Evolutionary conservation across 2,888 invertebrate genomes (phyloP), one percentile per base, ranked within the genome.

Genomic region (Lottia gigantea): DNA sequence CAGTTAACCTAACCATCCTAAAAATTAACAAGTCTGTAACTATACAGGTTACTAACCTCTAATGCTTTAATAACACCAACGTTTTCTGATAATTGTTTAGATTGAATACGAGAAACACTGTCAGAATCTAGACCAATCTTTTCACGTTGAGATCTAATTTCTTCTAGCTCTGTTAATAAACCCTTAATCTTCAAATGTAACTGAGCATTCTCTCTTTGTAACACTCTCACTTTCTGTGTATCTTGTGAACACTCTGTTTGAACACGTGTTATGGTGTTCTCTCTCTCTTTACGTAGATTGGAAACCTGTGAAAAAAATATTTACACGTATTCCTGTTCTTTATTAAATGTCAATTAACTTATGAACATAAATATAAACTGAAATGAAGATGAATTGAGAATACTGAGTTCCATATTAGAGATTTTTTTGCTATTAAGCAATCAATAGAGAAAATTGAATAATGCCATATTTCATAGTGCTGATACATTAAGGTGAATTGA

Each of bases 161-260:
- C 88, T 72, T 88, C 88, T 74, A 88, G 78, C 76, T 88, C 88
- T n/a, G 81, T 76, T 65, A 85, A 77, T 46, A 86, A 75, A 6
- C 84, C 82, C 69, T 86, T 87, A 14, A 87, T 74, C 75, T 85
- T 85, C 31, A 87, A 78, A 55, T 86, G 83, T 7, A 88, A 77
- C 75, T 86, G 84, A 11, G 86, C 83, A 75, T 87, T 88, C 71
- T 88, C 88, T 25, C 87, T 80, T 77, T 87, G 86, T 26, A 88
- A 72, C 2, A 79, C 74, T 12, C 85, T 74, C 0, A 85, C 81
- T 64, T 84, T 78, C 72, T 86, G 83, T 0, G 83, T 79, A 71
- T 87, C 88, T 26, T 80, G 79, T 46, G 70, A 75, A 46, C 80
- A 78, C 67, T 86, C 87, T 7, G 80, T 67, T 67, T 83, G 83